Percentiles rank a stretch among this genome's conserved stretches.
Evolutionary conservation across 2,113 vertebrate genomes (phyloP).

Genomic region (Aspiorhynchus laticeps): DNA sequence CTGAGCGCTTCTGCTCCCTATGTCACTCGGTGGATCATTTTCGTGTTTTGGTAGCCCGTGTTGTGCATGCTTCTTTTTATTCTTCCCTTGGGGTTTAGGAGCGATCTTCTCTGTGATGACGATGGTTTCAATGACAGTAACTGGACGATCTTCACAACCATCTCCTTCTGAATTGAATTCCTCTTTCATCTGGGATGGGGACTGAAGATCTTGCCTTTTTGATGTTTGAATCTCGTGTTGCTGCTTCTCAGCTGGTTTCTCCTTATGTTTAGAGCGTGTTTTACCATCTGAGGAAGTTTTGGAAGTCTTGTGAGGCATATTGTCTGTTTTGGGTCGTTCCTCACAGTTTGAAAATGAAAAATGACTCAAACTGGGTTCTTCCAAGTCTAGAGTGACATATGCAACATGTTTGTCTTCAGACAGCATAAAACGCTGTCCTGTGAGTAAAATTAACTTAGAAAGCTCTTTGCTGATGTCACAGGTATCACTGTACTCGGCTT

Average conservation of each 20-base stretch:
- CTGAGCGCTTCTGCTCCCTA: constrained; percentile 60
- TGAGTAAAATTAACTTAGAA: constrained; percentile 53
- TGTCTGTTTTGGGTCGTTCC: constrained; percentile 34
- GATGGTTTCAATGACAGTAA: constrained; percentile 55
- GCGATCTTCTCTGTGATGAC: constrained; percentile 62
- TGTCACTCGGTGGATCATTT: constrained; percentile 56
- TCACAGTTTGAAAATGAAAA: not conserved
- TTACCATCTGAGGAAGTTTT: constrained; percentile 65
- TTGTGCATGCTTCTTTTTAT: constrained; percentile 74
- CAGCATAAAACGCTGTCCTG: constrained; percentile 50
- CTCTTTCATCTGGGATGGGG: constrained; percentile 44
- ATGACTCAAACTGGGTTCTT: constrained; percentile 30
- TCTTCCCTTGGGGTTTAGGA: constrained; percentile 69
- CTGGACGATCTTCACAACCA: constrained; percentile 50
- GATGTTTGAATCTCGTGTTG: constrained; percentile 44
- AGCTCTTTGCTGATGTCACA: constrained; percentile 58
- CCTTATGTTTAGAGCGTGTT: constrained; percentile 67
- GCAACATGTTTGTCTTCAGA: constrained; percentile 46
- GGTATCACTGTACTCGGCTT: constrained; percentile 53
- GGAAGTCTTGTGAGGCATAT: constrained; percentile 71
- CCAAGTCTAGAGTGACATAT: constrained; percentile 54
- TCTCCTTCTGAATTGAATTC: not conserved
- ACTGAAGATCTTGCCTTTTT: constrained; percentile 63
- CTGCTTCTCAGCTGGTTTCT: constrained; percentile 59
- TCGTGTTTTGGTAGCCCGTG: constrained; percentile 49